Percentiles rank a stretch among this genome's conserved stretches.
Evolutionary conservation across 2,888 invertebrate genomes (phyloP).

Genomic region (Chaitophorus viminalis): DNA sequence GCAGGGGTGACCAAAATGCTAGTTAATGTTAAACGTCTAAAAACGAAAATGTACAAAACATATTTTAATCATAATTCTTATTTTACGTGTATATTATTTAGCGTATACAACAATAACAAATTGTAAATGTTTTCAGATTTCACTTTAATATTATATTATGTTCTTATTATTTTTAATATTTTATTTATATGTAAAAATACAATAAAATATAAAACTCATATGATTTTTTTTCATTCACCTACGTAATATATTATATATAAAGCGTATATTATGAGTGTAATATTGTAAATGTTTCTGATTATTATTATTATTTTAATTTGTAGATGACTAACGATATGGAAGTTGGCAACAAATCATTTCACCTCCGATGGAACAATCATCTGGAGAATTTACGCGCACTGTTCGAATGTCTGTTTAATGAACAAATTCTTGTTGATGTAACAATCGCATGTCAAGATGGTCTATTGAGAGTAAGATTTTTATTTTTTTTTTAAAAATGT

Average conservation of each 20-base stretch:
- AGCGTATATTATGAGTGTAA: too few relatives aligned
- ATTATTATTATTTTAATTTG: background rate
- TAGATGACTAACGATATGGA: conserved; percentile 60
- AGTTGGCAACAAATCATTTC: conserved; percentile 74
- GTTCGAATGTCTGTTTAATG: conserved; percentile 77
- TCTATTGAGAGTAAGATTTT: conserved; percentile 71
- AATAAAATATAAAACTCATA: background rate
- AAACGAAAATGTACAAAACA: background rate
- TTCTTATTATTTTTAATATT: too few relatives aligned
- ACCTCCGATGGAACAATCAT: conserved; percentile 79
- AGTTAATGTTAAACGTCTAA: background rate
- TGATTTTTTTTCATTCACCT: background rate
- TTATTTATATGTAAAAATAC: too few relatives aligned
- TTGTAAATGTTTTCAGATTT: too few relatives aligned
- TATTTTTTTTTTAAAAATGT: conserved; percentile 69
- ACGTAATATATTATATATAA: too few relatives aligned
- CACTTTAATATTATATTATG: too few relatives aligned
- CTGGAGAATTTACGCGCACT: conserved; percentile 77
- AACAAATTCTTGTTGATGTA: conserved; percentile 77
- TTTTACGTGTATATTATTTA: background rate
- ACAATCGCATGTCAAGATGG: conserved; percentile 79
- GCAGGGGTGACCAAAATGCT: conserved; percentile 58
- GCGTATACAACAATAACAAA: too few relatives aligned
- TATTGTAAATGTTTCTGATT: too few relatives aligned
- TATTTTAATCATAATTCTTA: background rate